These are phyloP conservation scores for Enteromius treurensis DNA, from an alignment of 2,797 vertebrate genomes.

Conservation along the genomic window DNA sequence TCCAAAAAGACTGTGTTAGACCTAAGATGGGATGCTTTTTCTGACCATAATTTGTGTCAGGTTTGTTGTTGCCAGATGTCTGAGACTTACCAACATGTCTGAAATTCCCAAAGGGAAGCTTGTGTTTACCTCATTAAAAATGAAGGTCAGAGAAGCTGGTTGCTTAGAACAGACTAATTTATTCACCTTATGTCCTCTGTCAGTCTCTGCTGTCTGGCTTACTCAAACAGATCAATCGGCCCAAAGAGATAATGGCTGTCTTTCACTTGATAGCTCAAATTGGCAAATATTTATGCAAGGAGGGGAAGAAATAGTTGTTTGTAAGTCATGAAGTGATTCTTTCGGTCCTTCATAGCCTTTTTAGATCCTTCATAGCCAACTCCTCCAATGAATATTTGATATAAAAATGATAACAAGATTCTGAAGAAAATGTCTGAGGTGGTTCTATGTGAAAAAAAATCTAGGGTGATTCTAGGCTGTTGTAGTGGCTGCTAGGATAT, in stretches of 20 bases:
- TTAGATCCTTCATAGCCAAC: not conserved
- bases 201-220: slow-evolving; percentile 41
- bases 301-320: not conserved
- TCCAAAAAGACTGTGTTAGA: not conserved
- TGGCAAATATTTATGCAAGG: slow-evolving; percentile 31
- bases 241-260: not conserved
- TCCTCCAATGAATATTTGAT: not conserved
- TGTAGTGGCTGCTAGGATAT: not conserved
- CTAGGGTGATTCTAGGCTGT: not conserved
- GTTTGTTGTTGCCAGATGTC: slow-evolving; percentile 54
- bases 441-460: not conserved
- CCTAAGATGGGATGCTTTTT: slow-evolving; percentile 10
- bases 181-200: slow-evolving; percentile 50
- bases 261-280: slow-evolving; percentile 33
- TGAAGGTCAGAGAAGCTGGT: slow-evolving; percentile 56
- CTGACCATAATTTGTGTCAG: slow-evolving; percentile 35
- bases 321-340: not conserved
- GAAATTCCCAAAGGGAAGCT: slow-evolving; percentile 39
- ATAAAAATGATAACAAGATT: not conserved
- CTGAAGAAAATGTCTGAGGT: not conserved
- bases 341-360: not conserved
- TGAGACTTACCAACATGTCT: slow-evolving; percentile 30
- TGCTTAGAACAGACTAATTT: slow-evolving; percentile 49
- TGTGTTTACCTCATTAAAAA: slow-evolving; percentile 60
- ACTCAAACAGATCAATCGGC: slow-evolving; percentile 50